Base-by-base conservation (phyloP, 1,140 invertebrate genomes). In the Heliconius congener region DNA sequence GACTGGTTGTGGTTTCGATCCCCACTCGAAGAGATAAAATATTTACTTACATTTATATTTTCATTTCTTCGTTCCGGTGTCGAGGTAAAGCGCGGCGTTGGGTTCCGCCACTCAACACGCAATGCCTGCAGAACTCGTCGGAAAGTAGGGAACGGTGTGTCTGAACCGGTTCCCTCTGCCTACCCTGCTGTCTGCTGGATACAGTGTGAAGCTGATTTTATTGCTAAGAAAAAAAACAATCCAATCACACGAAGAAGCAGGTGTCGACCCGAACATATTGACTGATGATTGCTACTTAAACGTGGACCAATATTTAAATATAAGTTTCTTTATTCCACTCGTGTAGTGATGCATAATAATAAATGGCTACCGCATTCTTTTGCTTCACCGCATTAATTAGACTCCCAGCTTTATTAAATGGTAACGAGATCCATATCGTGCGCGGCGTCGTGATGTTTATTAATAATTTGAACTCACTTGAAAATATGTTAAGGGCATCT, bases 331-430 rank as follows among this genome's bases (percentile, higher is more conserved):
- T 89, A 91, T 92, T 85, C 89, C 81, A 84, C 46, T 80, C 87
- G 84, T 87, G 90, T 86, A 84, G 84, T 85, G 83, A 80, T 84
- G 84, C 85, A 86, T 88, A 85, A 89, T 91, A 90, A 89, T 82
- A 90, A 91, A 88, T 88, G 86, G 80, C 88, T 92, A 83, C 90
- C 92, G 91, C 91, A 93, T 93, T 91, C 92, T 88, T 80, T 79
- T 73, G 78, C 77, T 66, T 81, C 76, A 77, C 75, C 81, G 78
- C 81, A 82, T 85, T 86, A 87, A 89, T 88, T 88, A 87, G 82
- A 81, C 71, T 78, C 83, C 84, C 71, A 50, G 80, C 79, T 81
- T 86, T 82, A 84, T 86, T 83, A 83, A 84, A 84, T 77, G 77
- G 72, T 76, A 82, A 84, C 60, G 73, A 80, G 81, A 74, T 75